Evolutionary conservation across 2,797 vertebrate genomes (phyloP), one percentile per base, ranked within the genome.

Genomic region (Vipera latastei): DNA sequence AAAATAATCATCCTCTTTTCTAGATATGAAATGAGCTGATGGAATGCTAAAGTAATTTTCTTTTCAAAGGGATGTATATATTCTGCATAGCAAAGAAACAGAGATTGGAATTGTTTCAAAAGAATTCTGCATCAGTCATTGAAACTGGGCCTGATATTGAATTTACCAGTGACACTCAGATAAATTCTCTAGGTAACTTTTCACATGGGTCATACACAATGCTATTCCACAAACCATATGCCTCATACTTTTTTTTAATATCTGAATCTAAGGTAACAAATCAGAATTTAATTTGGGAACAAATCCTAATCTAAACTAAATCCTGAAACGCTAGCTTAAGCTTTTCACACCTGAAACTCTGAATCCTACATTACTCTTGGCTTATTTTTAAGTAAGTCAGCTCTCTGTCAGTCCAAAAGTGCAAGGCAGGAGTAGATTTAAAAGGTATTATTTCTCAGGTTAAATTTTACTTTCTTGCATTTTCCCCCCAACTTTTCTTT

Each of bases 1-100:
- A 14, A 83, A 89, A 59, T 28, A 87, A 90, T 63, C 13, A 78
- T 26, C 25, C 65, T 83, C 53, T 93, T 92, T 92, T 90, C 18
- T 91, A 18, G 57, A 78, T 51, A 63, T 25, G 69, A 57, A 63
- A 83, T 59, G 28, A 53, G 13, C 56, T 14, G 26, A 88, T 61
- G 25, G 57, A 91, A 8, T 83, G 78, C 78, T 83, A 48, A 83
- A 83, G 78, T 83, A 83, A 83, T 65, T 44, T 25, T 55, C 89
- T 69, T 89, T 25, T 89, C 53, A 60, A 48, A 85, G 61, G 44
- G 53, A 26, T 26, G 38, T 20, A 90, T 65, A 69, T 51, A 86
- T 78, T 83, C 26, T 91, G 14, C 14, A 8, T 20, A 93, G n/a
- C 44, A 44, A 92, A 87, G 83, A 57, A 56, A 7, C 20, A 90